phyloP scores from a whole-genome alignment of 2,888 invertebrate genomes.

The Isotomurus palustris region DNA sequence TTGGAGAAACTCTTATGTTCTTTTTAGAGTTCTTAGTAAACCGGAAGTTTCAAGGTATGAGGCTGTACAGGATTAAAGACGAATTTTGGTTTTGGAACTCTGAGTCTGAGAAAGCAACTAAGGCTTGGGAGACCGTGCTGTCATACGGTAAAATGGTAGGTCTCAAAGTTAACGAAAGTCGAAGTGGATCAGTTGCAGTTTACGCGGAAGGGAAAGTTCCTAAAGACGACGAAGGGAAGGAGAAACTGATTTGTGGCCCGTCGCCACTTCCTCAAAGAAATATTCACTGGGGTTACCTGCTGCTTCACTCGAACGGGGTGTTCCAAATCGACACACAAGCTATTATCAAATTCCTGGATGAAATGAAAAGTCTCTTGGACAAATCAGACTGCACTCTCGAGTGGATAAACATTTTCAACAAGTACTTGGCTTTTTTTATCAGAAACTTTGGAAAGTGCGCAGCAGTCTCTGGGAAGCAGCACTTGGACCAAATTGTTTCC shows the following conservation, averaged over 20 bases:
- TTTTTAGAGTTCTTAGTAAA: conserved; percentile 26
- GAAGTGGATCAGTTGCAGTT: conserved; percentile 28
- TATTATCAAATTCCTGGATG: conserved; percentile 15
- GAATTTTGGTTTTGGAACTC: conserved; percentile 38
- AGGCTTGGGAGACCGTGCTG: conserved; percentile 30
- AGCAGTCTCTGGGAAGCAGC: conserved; percentile 25
- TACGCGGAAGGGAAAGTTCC: conserved; percentile 1
- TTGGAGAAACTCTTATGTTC: conserved; percentile 35
- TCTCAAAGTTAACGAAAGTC: conserved; percentile 24
- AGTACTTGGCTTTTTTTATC: conserved; percentile 34
- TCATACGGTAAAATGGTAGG: conserved; percentile 20
- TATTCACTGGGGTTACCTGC: conserved; percentile 34
- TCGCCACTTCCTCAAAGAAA: conserved; percentile 25
- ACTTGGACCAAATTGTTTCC: conserved; percentile 26
- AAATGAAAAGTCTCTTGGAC: conserved; percentile 24
- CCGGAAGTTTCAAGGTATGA: conserved; percentile 3
- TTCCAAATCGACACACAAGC: conserved; percentile 24
- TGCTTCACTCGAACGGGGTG: conserved; percentile 30
- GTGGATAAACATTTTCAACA: conserved; percentile 37
- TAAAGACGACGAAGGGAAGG: not conserved
- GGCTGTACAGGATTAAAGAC: conserved; percentile 27
- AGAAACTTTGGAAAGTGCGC: conserved; percentile 35
- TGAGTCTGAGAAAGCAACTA: conserved; percentile 6
- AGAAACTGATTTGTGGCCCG: conserved; percentile 5
- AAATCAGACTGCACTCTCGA: conserved; percentile 22